A percentile compares a stretch with the other conserved stretches of the same genome.
Evolutionary conservation across 2,888 invertebrate species (phyloP).

Genomic region (Asteroscopus sphinx): DNA sequence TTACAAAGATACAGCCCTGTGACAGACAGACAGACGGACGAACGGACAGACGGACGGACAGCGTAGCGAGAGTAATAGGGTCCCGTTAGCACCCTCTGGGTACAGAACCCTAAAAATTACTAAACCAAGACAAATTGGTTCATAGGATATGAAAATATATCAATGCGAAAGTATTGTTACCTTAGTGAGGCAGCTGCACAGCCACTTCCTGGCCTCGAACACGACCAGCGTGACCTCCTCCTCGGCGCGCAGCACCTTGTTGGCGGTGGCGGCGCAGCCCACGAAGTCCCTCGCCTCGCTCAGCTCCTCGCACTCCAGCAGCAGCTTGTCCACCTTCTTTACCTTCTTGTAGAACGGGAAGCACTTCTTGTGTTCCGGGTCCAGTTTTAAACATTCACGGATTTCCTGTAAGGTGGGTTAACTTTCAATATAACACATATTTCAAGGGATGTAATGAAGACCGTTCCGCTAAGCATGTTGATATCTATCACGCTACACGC

Average conservation of each 20-base stretch:
- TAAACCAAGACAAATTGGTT: too few species aligned
- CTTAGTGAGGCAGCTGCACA: conserved; percentile 93
- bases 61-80: too few species aligned
- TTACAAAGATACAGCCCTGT: too few species aligned
- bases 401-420: conserved; percentile 90
- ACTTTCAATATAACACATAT: too few species aligned
- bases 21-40: too few species aligned
- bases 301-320: conserved; percentile 91
- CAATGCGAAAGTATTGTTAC: conserved; percentile 51
- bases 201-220: conserved; percentile 93
- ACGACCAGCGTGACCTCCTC: conserved; percentile 92
- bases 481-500: too few species aligned
- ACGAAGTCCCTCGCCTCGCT: conserved; percentile 91
- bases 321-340: conserved; percentile 96
- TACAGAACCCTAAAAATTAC: too few species aligned
- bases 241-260: conserved; percentile 92
- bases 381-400: conserved; percentile 98
- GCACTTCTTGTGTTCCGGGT: conserved; percentile 99
- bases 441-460: too few species aligned
- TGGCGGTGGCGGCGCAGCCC: conserved; percentile 92
- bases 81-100: too few species aligned
- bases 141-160: too few species aligned
- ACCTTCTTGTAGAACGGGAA: conserved; percentile 98
- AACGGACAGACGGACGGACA: too few species aligned
- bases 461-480: too few species aligned